Conservation (phyloP, 2,113 vertebrate genomes). For the Thermophis baileyi region DNA sequence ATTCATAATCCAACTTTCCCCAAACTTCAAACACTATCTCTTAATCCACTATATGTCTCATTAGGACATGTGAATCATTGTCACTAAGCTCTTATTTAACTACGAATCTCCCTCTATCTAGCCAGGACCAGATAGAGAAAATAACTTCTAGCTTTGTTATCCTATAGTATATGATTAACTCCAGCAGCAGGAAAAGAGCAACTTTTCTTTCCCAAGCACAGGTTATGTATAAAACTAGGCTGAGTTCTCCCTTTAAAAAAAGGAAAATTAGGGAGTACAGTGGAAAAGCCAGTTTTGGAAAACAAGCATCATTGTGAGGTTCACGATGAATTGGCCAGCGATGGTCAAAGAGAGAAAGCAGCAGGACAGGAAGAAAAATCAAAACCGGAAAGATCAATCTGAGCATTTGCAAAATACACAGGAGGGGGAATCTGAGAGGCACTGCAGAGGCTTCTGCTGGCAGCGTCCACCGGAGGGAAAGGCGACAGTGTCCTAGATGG, state of each 20-base stretch:
- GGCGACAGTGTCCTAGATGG: conserved; percentile 21
- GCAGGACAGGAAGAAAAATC: not conserved
- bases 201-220: not conserved
- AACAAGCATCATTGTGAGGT: not conserved
- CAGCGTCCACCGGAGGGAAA: not conserved
- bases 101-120: not conserved
- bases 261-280: not conserved
- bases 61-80: not conserved
- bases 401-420: not conserved
- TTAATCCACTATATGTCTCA: not conserved
- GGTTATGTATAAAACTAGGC: not conserved
- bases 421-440: not conserved
- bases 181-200: not conserved
- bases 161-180: not conserved
- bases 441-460: not conserved
- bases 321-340: not conserved
- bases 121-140: not conserved
- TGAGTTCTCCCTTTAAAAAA: not conserved
- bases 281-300: not conserved
- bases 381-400: not conserved
- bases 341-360: not conserved
- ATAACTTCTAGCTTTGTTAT: not conserved
- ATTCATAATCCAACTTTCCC: not conserved
- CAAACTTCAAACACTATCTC: not conserved
- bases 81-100: not conserved